A percentile compares a stretch with the other conserved stretches of the same genome.
Conservation (phyloP, 2,797 vertebrate species). For the Gymnoscopelus microlampas region DNA sequence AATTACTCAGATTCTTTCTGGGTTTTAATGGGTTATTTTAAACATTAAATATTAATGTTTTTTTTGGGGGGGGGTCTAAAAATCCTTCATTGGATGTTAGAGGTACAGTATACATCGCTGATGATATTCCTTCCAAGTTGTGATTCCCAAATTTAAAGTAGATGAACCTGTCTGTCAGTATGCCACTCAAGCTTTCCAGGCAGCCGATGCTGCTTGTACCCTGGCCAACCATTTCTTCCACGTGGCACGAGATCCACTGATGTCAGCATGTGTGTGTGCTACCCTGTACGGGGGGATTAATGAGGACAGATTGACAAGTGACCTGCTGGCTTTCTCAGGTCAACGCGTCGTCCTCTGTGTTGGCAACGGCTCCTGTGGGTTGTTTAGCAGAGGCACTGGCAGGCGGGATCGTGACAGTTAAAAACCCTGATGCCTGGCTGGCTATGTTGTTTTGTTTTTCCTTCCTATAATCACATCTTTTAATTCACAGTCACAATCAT, state of each 20-base stretch:
- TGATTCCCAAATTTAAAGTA: background rate
- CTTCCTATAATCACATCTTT: background rate
- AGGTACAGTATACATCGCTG: no score
- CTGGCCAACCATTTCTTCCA: slow-evolving; percentile 8
- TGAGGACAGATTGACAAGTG: slow-evolving; percentile 23
- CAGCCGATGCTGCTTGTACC: background rate
- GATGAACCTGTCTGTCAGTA: slow-evolving; percentile 26
- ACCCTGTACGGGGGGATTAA: background rate
- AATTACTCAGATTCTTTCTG: no score
- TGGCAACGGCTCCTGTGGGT: slow-evolving; percentile 10
- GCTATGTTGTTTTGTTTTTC: background rate
- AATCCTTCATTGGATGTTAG: background rate
- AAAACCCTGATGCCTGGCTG: background rate
- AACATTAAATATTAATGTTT: no score
- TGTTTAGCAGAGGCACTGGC: background rate
- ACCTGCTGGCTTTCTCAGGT: slow-evolving; percentile 7
- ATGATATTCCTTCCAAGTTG: no score
- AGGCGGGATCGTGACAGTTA: background rate
- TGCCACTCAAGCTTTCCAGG: background rate
- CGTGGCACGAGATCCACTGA: background rate
- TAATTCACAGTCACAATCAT: background rate
- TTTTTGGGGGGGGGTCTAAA: background rate
- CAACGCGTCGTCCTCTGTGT: slow-evolving; percentile 20
- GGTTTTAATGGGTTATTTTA: no score
- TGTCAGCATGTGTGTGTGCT: background rate